Evolutionary conservation across 1,140 invertebrate species (phyloP).

Genomic region (Cardiocondyla obscurior): DNA sequence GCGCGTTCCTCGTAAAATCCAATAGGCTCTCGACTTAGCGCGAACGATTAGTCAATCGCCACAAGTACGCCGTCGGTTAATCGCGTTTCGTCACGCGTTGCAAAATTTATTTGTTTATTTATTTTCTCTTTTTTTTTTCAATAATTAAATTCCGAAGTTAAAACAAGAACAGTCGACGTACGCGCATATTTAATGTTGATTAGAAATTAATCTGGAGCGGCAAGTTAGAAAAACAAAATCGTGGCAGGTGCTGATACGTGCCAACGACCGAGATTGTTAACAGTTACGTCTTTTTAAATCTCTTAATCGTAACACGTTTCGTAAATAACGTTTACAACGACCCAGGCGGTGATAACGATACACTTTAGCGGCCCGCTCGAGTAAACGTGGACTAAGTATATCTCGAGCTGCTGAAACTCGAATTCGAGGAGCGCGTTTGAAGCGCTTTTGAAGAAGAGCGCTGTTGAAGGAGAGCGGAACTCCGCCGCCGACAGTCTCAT

Average conservation of each 20-base stretch:
- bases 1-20: neutral
- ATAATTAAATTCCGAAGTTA: neutral
- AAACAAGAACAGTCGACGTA: neutral
- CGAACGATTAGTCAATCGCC: neutral
- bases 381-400: neutral
- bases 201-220: neutral
- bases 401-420: neutral
- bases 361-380: neutral
- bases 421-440: neutral
- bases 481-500: constrained; percentile 64
- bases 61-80: neutral
- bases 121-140: neutral
- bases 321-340: neutral
- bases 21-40: constrained; percentile 10
- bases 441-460: too few relatives aligned
- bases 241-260: neutral
- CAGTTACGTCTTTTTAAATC: neutral
- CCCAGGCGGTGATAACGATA: neutral
- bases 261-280: neutral
- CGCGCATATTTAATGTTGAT: neutral
- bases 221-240: neutral
- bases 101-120: too few relatives aligned
- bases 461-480: constrained; percentile 38
- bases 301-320: neutral
- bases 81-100: neutral